These are phyloP conservation scores for Cheilosia variabilis DNA, from an alignment of 2,888 invertebrate species.

Conservation along the genomic window DNA sequence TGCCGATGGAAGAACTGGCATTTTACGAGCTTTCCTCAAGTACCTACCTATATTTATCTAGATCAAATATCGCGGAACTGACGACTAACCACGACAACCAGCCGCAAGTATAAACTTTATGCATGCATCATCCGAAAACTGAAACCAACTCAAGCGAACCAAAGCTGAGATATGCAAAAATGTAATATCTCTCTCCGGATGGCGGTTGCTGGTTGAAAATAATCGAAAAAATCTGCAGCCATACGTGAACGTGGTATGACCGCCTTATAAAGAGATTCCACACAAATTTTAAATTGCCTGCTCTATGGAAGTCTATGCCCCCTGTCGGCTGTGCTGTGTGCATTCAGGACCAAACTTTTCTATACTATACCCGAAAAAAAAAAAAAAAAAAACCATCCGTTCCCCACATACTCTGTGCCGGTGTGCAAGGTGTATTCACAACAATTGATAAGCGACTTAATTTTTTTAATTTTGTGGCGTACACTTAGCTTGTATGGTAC, in stretches of 20 bases:
- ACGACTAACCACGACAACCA: constrained; percentile 1
- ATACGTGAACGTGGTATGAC: constrained; percentile 20
- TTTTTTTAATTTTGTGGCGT: constrained; percentile 60
- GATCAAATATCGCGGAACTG: constrained; percentile 29
- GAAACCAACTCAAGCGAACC: constrained; percentile 51
- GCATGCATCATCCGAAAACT: constrained; percentile 28
- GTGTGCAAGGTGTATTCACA: constrained; percentile 58
- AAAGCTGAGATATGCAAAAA: constrained; percentile 70
- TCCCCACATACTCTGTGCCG: background rate
- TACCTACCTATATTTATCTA: constrained; percentile 15
- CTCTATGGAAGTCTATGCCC: constrained; percentile 9
- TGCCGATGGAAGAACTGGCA: constrained; percentile 26
- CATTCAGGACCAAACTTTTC: background rate
- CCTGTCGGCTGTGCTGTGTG: background rate
- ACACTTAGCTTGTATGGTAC: constrained; percentile 8
- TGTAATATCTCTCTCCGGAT: constrained; percentile 58
- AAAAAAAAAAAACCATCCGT: constrained; percentile 25
- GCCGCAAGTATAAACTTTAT: constrained; percentile 43
- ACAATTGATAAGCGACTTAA: constrained; percentile 73
- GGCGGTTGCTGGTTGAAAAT: constrained; percentile 38
- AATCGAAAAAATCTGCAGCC: constrained; percentile 64
- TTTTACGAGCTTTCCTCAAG: constrained; percentile 39
- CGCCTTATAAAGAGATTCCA: constrained; percentile 56
- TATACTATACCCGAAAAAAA: constrained; percentile 40
- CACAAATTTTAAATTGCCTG: constrained; percentile 48